Conservation (phyloP, 1,140 invertebrate species). For the Orchesella cincta region DNA sequence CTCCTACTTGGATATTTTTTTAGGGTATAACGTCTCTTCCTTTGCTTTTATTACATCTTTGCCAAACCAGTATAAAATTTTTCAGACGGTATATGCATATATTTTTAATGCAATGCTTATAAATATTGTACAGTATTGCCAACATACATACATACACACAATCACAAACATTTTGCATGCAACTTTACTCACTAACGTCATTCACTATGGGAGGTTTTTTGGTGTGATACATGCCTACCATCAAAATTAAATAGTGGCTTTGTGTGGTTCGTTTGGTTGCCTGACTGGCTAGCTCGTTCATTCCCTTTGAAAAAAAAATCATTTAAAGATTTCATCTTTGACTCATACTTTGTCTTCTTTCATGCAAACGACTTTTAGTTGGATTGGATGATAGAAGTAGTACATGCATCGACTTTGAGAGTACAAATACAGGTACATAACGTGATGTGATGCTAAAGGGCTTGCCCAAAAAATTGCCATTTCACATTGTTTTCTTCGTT, state of each 20-base stretch:
- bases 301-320: neutral
- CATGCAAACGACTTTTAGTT: neutral
- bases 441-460: neutral
- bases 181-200: too few species aligned
- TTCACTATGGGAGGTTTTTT: neutral
- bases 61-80: too few species aligned
- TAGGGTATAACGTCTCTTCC: too few species aligned
- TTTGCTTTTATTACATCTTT: too few species aligned
- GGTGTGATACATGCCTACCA: neutral
- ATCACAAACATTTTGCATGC: too few species aligned
- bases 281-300: neutral
- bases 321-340: neutral
- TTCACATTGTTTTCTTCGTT: neutral
- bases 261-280: neutral
- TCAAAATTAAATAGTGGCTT: too few species aligned
- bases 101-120: too few species aligned
- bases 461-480: constrained; percentile 1
- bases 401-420: neutral
- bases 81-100: too few species aligned
- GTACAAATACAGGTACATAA: neutral
- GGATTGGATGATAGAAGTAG: too few species aligned
- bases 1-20: too few species aligned
- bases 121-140: too few species aligned
- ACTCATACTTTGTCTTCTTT: neutral
- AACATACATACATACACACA: too few species aligned